These are phyloP conservation scores for Struthio camelus DNA, from an alignment of 2,113 vertebrate species.

Conservation along the genomic window DNA sequence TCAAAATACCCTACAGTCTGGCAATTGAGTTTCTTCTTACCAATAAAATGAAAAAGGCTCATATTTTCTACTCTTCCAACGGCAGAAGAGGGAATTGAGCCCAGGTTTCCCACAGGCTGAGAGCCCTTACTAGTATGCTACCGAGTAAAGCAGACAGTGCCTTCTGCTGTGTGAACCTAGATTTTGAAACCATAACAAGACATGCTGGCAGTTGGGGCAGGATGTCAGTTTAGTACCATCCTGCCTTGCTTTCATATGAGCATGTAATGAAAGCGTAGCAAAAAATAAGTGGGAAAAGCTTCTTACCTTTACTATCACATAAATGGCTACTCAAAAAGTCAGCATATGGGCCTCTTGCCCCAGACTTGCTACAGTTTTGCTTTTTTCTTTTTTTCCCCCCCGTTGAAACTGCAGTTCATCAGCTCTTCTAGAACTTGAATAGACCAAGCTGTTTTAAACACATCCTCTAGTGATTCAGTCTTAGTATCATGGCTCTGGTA, in stretches of 20 bases:
- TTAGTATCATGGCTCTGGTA: conserved; percentile 67
- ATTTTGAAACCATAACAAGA: conserved; percentile 64
- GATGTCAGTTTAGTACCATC: conserved; percentile 54
- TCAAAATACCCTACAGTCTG: conserved; percentile 68
- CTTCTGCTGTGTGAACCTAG: conserved; percentile 71
- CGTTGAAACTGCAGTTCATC: conserved; percentile 61
- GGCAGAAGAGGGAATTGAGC: conserved; percentile 53
- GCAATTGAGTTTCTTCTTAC: conserved; percentile 62
- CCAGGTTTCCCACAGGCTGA: conserved; percentile 69
- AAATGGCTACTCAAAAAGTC: conserved; percentile 18
- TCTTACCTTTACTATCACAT: conserved; percentile 50
- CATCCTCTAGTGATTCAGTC: conserved; percentile 72
- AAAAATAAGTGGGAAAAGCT: conserved; percentile 44
- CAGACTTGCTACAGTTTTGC: not conserved
- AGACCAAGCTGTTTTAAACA: conserved; percentile 75
- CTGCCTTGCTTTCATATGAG: conserved; percentile 30
- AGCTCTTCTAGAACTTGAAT: conserved; percentile 68
- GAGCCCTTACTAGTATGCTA: conserved; percentile 56
- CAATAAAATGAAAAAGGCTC: conserved; percentile 32
- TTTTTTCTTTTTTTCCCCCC: not conserved
- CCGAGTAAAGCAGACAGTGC: conserved; percentile 67
- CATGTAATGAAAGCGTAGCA: conserved; percentile 27
- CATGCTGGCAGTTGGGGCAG: conserved; percentile 69
- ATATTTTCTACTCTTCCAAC: conserved; percentile 49
- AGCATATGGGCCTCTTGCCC: conserved; percentile 54